phyloP scores from a whole-genome alignment of 2,797 vertebrate genomes.

The Pseudochromis fuscus region DNA sequence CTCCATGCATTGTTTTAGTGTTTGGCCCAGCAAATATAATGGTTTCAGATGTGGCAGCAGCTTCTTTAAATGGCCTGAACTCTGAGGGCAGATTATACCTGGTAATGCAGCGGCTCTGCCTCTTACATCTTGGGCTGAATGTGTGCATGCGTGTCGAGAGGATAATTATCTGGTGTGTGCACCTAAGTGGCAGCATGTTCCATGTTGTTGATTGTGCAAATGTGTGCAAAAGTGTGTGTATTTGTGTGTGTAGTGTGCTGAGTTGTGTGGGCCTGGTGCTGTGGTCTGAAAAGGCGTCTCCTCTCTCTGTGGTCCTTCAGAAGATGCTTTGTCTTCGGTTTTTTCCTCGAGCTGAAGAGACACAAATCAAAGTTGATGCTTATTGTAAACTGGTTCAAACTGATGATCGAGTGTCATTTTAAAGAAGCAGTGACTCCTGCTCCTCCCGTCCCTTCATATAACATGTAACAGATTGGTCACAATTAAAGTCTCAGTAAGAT shows the following conservation, averaged over 20 bases:
- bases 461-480: background rate
- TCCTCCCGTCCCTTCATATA: background rate
- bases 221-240: conserved; percentile 11
- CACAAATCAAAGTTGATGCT: background rate
- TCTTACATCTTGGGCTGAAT: no score
- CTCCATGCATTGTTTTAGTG: no score
- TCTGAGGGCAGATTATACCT: conserved; percentile 21
- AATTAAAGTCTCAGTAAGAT: no score
- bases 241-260: conserved; percentile 29
- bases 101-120: no score
- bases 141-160: no score
- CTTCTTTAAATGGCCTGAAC: conserved; percentile 7
- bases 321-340: conserved; percentile 96
- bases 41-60: conserved; percentile 23
- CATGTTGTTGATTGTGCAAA: conserved; percentile 50
- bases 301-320: conserved; percentile 74
- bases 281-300: conserved; percentile 40
- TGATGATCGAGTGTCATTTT: no score
- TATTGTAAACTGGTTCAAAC: background rate
- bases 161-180: no score
- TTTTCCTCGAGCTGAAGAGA: conserved; percentile 94
- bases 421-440: background rate
- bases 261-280: conserved; percentile 26
- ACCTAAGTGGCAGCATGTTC: conserved; percentile 25
- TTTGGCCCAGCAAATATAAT: no score